These are phyloP conservation scores for Molanna angustata DNA, from an alignment of 2,888 invertebrate genomes.

Conservation along the genomic window DNA sequence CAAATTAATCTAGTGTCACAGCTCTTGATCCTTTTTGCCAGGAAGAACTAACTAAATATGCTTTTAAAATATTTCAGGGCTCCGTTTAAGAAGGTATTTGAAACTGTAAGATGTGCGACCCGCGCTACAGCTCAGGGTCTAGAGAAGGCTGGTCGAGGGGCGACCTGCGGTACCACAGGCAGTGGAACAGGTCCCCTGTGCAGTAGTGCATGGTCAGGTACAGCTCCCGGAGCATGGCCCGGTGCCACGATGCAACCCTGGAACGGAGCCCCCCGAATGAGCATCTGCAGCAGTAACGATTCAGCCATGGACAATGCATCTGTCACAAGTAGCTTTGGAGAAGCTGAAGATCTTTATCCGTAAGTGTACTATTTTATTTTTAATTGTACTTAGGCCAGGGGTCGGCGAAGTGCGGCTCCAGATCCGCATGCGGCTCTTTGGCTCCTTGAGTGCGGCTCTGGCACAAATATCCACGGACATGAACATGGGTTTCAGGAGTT, in stretches of 20 bases:
- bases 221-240: constrained; percentile 38
- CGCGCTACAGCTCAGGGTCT: constrained; percentile 40
- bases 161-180: constrained; percentile 33
- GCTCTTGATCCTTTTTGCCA: no score
- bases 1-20: no score
- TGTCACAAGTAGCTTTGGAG: constrained; percentile 54
- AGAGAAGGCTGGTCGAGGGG: constrained; percentile 10
- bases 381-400: no score
- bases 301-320: constrained; percentile 55
- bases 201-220: constrained; percentile 24
- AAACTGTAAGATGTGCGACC: constrained; percentile 83
- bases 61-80: constrained; percentile 60
- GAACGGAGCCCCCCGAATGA: constrained; percentile 56
- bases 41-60: no score
- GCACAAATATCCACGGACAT: no score
- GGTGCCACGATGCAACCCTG: constrained; percentile 39
- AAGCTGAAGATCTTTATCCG: constrained; percentile 74
- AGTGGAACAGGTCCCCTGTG: constrained; percentile 12
- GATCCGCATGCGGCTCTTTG: no score
- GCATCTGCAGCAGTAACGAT: constrained; percentile 55
- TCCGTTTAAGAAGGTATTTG: constrained; percentile 85
- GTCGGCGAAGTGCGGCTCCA: no score
- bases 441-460: no score
- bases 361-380: constrained; percentile 49
- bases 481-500: no score